phyloP scores from a whole-genome alignment of 2,888 invertebrate genomes.

The Dorcus parallelipipedus region DNA sequence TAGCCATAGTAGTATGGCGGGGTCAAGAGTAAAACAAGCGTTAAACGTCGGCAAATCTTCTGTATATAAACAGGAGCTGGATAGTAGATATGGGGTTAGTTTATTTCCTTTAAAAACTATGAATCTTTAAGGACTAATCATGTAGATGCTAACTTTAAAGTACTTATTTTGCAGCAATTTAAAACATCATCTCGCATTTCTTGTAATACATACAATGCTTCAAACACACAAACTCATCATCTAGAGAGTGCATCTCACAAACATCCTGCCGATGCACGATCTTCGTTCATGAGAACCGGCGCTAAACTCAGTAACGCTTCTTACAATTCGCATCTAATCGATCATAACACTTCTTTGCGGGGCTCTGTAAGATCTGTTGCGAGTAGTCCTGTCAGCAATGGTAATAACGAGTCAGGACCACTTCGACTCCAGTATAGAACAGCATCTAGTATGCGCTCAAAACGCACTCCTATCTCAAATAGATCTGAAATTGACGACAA shows the following conservation, averaged over 20 bases:
- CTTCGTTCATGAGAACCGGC: conserved; percentile 26
- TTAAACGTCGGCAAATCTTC: conserved; percentile 29
- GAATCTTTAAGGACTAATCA: conserved; percentile 7
- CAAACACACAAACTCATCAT: conserved; percentile 22
- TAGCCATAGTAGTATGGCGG: conserved; percentile 27
- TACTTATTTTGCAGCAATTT: conserved; percentile 24
- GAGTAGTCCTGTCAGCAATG: conserved; percentile 32
- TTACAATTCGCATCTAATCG: conserved; percentile 33
- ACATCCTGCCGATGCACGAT: conserved; percentile 19
- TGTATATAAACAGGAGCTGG: conserved; percentile 33
- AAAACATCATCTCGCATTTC: conserved; percentile 31
- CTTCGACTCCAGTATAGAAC: conserved; percentile 37
- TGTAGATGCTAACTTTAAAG: not conserved
- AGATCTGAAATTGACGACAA: conserved; percentile 29
- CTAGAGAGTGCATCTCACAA: conserved; percentile 21
- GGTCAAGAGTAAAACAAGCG: conserved; percentile 25
- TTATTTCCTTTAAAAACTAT: conserved; percentile 15
- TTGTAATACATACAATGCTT: conserved; percentile 28
- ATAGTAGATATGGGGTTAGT: conserved; percentile 36
- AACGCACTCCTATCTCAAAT: conserved; percentile 50
- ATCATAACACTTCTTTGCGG: conserved; percentile 32
- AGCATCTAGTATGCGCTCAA: conserved; percentile 33
- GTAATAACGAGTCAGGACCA: conserved; percentile 29
- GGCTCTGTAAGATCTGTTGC: conserved; percentile 31
- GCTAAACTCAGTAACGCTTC: conserved; percentile 36